These are phyloP conservation scores for Zeuzera pyrina DNA, from an alignment of 2,888 invertebrate genomes.

Conservation along the genomic window DNA sequence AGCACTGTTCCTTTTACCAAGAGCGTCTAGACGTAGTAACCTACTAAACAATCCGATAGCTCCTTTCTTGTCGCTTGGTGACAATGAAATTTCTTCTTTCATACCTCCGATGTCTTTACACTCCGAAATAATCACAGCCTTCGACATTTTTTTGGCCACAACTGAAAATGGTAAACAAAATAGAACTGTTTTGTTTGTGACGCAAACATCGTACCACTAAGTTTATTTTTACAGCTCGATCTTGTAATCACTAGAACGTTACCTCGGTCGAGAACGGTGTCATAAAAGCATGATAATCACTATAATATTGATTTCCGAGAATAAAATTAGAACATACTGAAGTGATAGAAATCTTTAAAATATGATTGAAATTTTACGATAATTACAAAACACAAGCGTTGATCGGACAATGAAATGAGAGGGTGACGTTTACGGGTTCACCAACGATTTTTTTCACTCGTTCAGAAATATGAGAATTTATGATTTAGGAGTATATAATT, in stretches of 20 bases:
- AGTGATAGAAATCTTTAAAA: too few species aligned
- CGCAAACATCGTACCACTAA: constrained; percentile 34
- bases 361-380: too few species aligned
- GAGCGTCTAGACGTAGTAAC: constrained; percentile 46
- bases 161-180: constrained; percentile 56
- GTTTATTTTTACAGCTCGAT: constrained; percentile 49
- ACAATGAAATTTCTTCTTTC: constrained; percentile 50
- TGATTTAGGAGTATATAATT: too few species aligned
- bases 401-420: too few species aligned
- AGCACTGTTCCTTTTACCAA: constrained; percentile 35
- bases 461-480: too few species aligned
- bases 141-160: constrained; percentile 55
- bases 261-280: constrained; percentile 35
- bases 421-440: too few species aligned
- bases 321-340: too few species aligned
- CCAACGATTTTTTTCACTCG: too few species aligned
- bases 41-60: constrained; percentile 54
- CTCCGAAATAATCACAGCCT: constrained; percentile 55
- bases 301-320: too few species aligned
- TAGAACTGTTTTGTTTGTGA: constrained; percentile 59
- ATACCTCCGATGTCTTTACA: constrained; percentile 50
- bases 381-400: too few species aligned
- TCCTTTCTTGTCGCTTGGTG: constrained; percentile 51
- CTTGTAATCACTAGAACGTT: constrained; percentile 14
- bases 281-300: constrained; percentile 62